Percentiles rank a stretch among this genome's conserved stretches.
Evolutionary conservation across 2,113 vertebrate species (phyloP).

Genomic region (Tupaia chinensis): DNA sequence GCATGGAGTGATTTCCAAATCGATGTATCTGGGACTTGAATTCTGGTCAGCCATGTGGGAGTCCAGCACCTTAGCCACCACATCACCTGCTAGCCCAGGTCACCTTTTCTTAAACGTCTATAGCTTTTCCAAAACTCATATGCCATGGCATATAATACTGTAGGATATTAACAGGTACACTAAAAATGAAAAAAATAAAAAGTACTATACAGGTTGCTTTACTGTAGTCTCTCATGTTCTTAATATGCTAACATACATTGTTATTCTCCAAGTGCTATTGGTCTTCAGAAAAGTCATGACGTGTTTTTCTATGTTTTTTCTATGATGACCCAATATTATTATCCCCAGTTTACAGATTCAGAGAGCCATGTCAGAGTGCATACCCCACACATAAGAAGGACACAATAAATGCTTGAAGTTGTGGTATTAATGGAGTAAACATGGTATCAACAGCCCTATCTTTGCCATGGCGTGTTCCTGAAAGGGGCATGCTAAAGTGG

Average conservation of each 20-base stretch:
- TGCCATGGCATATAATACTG: neutral
- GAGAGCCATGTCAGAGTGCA: neutral
- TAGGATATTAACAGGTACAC: neutral
- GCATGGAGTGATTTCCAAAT: too few relatives aligned
- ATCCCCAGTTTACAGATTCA: neutral
- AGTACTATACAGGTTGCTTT: neutral
- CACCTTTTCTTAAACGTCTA: neutral
- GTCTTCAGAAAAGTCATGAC: too few relatives aligned
- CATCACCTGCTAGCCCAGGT: neutral
- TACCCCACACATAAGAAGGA: neutral
- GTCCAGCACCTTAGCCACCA: too few relatives aligned
- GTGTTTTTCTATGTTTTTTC: too few relatives aligned
- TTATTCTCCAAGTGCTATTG: neutral
- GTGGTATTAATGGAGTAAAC: neutral
- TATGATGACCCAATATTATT: neutral
- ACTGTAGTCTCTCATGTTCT: neutral
- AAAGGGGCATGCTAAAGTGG: neutral
- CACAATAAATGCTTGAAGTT: neutral
- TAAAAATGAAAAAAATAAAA: neutral
- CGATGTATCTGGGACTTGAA: too few relatives aligned
- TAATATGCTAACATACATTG: neutral
- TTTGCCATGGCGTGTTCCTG: neutral
- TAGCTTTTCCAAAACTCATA: conserved; percentile 14
- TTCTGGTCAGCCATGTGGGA: too few relatives aligned
- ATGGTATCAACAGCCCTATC: neutral